Conservation (phyloP, 2,113 vertebrate genomes). For the Anoura caudifer region DNA sequence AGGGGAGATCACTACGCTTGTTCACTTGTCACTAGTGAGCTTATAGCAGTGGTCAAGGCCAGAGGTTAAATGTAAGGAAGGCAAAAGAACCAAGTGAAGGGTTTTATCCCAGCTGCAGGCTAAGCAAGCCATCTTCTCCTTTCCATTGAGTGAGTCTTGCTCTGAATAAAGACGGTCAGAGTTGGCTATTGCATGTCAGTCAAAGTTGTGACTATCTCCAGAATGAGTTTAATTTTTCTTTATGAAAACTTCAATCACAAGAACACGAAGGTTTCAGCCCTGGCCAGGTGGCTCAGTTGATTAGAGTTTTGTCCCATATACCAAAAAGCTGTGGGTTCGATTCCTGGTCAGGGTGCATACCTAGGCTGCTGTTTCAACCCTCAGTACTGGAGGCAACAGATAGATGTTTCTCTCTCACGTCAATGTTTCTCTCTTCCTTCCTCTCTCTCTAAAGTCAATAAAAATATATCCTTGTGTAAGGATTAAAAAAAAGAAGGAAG, state of each 20-base stretch:
- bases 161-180: background rate
- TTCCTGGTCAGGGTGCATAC: too few species aligned
- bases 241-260: background rate
- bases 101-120: background rate
- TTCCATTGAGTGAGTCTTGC: background rate
- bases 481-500: background rate
- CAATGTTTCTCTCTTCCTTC: too few species aligned
- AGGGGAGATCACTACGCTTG: background rate
- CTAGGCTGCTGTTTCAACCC: too few species aligned
- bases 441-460: too few species aligned
- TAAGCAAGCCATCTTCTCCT: background rate
- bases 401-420: too few species aligned
- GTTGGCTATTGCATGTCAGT: background rate
- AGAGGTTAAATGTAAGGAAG: background rate
- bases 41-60: background rate
- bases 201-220: background rate
- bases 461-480: too few species aligned
- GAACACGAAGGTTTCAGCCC: background rate
- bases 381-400: too few species aligned
- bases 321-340: too few species aligned
- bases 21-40: background rate
- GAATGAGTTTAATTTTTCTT: background rate
- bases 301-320: too few species aligned
- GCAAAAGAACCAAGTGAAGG: background rate
- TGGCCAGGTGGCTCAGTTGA: background rate